Base-by-base conservation (phyloP, 2,113 vertebrate genomes). In the Vicugna pacos region DNA sequence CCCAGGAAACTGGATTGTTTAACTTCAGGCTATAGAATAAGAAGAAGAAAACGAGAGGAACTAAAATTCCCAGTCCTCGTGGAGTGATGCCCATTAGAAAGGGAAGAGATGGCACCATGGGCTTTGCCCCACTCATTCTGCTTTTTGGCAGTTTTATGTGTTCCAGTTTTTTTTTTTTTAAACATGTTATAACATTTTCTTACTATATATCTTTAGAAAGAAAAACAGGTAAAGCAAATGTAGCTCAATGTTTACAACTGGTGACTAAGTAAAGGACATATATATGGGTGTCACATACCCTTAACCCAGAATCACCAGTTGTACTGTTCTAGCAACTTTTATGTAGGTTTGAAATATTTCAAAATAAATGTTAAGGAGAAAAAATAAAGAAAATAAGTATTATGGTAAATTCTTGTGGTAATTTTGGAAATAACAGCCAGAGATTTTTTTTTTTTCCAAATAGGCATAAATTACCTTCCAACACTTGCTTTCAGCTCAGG, bases 221-320 rank as follows among this genome's bases (percentile, higher is more conserved):
- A 12, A 11, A 52, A 65, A 35, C 3, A 88, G n/a, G 17, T 20
- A 79, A 91, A 82, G 38, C 13, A 56, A 6, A 83, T 60, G 16
- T 8, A 19, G 7, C 46, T 79, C 2, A 16, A 2, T 54, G 20
- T 79, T 60, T 69, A 48, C 9, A 50, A 12, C 1, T 13, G 42
- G 50, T 30, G 9, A 30, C 62, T 30, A 52, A 28, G 19, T 93
- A 42, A 28, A 86, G 19, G 17, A 1, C 30, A 7, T 1, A 11
- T 26, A 7, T 1, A 11, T 26, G 6, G 17, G 28, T 60, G 10
- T 42, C 32, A 1, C 13, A 14, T 19, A 20, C 1, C 9, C n/a
- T 56, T 91, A 30, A 35, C 30, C 42, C 46, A 16, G 48, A 85
- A 35, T 73, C 46, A 76, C 8, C 3, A 76, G 12, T 58, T 22